Base-by-base conservation (phyloP, 2,888 invertebrate genomes). In the Torymus tubicola region DNA sequence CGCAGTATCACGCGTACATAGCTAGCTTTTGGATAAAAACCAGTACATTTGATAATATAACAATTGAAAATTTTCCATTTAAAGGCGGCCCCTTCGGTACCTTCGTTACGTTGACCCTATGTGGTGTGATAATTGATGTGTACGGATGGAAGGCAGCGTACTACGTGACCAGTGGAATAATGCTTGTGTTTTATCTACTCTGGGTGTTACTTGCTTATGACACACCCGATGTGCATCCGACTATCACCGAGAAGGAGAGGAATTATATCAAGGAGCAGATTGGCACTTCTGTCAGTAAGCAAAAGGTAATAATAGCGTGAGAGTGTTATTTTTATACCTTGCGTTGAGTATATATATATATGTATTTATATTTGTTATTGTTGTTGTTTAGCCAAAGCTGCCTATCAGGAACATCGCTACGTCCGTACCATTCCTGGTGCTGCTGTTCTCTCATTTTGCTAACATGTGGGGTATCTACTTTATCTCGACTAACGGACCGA, bases 381-480 rank as follows among this genome's bases (percentile, higher is more conserved):
- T 42, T 8, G 42, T 84, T 86, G 81, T 92, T 71, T 90, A 95
- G 95, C 91, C 92, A 70, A 92, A 94, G 81, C 94, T 96, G 10
- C 96, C 96, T 2, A 93, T 95, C 85, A 93, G 91, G 86, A 91
- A 92, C 42, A 93, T 96, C 67, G 84, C 93, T 5, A 90, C 93
- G 2, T 96, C 95, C 0, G 84, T 94, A 61, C 96, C 96, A 50
- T 96, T 96, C 89, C 92, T 94, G 90, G 94, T 94, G 0, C 91
- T 96, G 86, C 85, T 93, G 4, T 89, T 95, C 67, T 91, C 96
- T 16, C 96, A 96, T 86, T 96, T 94, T 87, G 96, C 96, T 50
- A 96, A 95, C 85, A 92, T 95, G 87, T 96, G 96, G 96, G 96
- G 96, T 2, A 91, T 96, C 69, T 96, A 95, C 87, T 95, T 96